A percentile compares a stretch with the other conserved stretches of the same genome.
phyloP scores from a whole-genome alignment of 2,113 vertebrate species.

The Antennarius striatus region DNA sequence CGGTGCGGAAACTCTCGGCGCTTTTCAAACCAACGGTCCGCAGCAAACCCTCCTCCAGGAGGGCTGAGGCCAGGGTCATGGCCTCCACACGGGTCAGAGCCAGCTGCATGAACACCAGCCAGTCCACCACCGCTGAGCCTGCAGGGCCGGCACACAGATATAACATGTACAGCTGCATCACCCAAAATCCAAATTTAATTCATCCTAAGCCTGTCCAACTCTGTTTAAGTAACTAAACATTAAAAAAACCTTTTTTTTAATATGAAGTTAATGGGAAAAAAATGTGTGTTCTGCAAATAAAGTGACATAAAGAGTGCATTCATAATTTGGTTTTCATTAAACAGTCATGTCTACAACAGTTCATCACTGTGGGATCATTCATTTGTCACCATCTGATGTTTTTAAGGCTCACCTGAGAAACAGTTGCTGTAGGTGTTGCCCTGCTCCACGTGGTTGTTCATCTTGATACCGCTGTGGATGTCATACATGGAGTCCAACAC shows the following conservation, averaged over 20 bases:
- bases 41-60: slow-evolving; percentile 89
- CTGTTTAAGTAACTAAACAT: too few relatives aligned
- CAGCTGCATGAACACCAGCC: slow-evolving; percentile 88
- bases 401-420: slow-evolving; percentile 84
- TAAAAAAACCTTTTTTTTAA: too few relatives aligned
- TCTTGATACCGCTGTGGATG: slow-evolving; percentile 84
- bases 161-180: neutral
- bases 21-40: slow-evolving; percentile 85
- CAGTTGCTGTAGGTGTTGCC: slow-evolving; percentile 91
- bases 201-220: too few relatives aligned
- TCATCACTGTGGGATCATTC: too few relatives aligned
- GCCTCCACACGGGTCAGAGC: slow-evolving; percentile 86
- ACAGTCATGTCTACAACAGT: too few relatives aligned
- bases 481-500: slow-evolving; percentile 92
- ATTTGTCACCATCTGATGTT: too few relatives aligned
- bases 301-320: too few relatives aligned
- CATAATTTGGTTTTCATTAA: too few relatives aligned
- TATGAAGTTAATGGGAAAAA: too few relatives aligned
- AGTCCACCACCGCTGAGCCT: slow-evolving; percentile 93
- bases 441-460: slow-evolving; percentile 86
- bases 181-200: too few relatives aligned
- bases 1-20: slow-evolving; percentile 79
- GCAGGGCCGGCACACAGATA: neutral
- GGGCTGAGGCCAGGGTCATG: slow-evolving; percentile 86
- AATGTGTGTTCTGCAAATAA: too few relatives aligned